A percentile compares a stretch with the other conserved stretches of the same genome.
These are phyloP conservation scores for Therioaphis trifolii DNA, from an alignment of 2,888 invertebrate genomes.

Conservation along the genomic window DNA sequence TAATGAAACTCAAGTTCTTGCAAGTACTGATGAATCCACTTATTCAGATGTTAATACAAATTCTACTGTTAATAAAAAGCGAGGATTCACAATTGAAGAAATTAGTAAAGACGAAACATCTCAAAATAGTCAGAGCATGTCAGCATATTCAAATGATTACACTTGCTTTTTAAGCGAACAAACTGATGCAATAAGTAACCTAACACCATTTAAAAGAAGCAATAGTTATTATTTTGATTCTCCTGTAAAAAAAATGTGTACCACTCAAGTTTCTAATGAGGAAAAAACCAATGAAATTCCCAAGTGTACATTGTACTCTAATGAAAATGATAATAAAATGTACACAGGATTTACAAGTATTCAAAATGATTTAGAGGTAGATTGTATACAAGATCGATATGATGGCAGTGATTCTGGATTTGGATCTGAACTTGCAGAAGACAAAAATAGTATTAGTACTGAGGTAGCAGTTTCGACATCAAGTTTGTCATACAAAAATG, in stretches of 20 bases:
- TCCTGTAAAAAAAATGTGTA: conserved; percentile 56
- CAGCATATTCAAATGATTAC: conserved; percentile 49
- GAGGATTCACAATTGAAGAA: conserved; percentile 48
- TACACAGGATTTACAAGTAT: conserved; percentile 46
- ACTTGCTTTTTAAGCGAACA: conserved; percentile 58
- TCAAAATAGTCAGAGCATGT: conserved; percentile 31
- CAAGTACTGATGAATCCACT: conserved; percentile 7
- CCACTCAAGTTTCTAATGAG: neutral
- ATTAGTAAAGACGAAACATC: conserved; percentile 45
- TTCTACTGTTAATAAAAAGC: conserved; percentile 15
- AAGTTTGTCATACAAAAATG: conserved; percentile 35
- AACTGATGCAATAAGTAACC: conserved; percentile 29
- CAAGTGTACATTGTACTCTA: conserved; percentile 6
- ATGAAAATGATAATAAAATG: conserved; percentile 30
- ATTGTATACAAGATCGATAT: conserved; percentile 71
- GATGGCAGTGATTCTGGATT: conserved; percentile 88
- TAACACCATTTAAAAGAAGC: conserved; percentile 57
- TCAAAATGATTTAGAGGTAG: conserved; percentile 50
- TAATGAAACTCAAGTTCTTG: conserved; percentile 11
- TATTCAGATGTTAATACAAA: conserved; percentile 29
- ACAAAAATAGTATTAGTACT: conserved; percentile 56
- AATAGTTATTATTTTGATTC: conserved; percentile 57
- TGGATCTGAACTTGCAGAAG: conserved; percentile 80
- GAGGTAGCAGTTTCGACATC: conserved; percentile 19
- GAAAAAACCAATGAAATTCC: neutral